These are phyloP conservation scores for Danaus chrysippus DNA, from an alignment of 2,888 invertebrate species.

Conservation along the genomic window DNA sequence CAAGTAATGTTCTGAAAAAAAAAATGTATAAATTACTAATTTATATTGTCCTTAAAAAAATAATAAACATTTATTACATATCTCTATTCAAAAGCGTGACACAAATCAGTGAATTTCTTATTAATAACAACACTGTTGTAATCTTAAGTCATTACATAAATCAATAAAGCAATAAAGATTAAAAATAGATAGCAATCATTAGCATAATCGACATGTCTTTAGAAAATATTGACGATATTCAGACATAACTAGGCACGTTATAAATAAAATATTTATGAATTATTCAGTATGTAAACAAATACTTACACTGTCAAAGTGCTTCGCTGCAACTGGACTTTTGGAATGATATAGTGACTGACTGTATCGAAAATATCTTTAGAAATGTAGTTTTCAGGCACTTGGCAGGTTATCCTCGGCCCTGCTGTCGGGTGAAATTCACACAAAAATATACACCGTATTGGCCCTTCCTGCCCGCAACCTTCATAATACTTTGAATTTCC, in stretches of 20 bases:
- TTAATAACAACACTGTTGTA: neutral
- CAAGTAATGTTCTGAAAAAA: slow-evolving; percentile 81
- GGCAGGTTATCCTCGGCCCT: slow-evolving; percentile 88
- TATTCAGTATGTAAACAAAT: neutral
- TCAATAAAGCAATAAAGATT: slow-evolving; percentile 4
- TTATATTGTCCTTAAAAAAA: neutral
- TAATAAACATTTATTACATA: neutral
- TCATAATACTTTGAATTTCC: slow-evolving; percentile 73
- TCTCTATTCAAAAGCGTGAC: no score
- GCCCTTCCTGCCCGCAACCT: slow-evolving; percentile 82
- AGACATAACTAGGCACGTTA: no score
- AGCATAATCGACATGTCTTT: neutral
- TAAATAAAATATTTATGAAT: no score
- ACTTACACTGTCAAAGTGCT: slow-evolving; percentile 89
- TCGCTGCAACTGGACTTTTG: slow-evolving; percentile 88
- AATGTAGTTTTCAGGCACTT: slow-evolving; percentile 88
- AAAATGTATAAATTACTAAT: slow-evolving; percentile 4
- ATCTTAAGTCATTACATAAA: neutral
- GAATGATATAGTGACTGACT: slow-evolving; percentile 90
- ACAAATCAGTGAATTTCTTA: neutral
- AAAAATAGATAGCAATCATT: slow-evolving; percentile 1
- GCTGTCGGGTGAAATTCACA: slow-evolving; percentile 87
- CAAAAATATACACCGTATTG: slow-evolving; percentile 87
- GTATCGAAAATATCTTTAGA: slow-evolving; percentile 90
- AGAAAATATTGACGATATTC: neutral